phyloP scores from a whole-genome alignment of 2,113 vertebrate genomes.

The Ctenodactylus gundi region DNA sequence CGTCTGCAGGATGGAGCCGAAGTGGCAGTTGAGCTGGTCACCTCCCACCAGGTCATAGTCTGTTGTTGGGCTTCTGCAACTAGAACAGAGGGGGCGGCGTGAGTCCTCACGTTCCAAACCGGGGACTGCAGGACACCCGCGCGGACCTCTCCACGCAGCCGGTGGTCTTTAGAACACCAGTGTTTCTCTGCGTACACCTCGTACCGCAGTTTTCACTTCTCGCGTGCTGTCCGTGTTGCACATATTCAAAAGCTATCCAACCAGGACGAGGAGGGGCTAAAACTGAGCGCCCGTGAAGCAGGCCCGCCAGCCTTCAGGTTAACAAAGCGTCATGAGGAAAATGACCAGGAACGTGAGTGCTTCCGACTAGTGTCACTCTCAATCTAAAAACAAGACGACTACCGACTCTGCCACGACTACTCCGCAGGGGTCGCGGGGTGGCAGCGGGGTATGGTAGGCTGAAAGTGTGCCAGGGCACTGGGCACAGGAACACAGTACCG shows the following conservation, averaged over 20 bases:
- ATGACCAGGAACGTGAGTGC: too few species aligned
- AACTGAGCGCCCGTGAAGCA: not conserved
- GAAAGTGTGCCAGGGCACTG: not conserved
- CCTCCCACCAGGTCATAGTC: constrained; percentile 90
- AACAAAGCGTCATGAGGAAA: not conserved
- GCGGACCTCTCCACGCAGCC: too few species aligned
- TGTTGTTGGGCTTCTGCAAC: constrained; percentile 84
- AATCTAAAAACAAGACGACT: not conserved
- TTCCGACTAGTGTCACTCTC: too few species aligned
- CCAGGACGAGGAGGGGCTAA: not conserved
- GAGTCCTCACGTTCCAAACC: too few species aligned
- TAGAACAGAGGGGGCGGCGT: constrained; percentile 68
- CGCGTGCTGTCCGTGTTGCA: not conserved
- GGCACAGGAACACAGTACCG: not conserved
- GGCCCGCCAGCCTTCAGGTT: not conserved
- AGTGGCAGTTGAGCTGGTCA: constrained; percentile 91
- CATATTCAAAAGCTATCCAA: not conserved
- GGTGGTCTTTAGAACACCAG: not conserved
- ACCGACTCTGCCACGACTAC: too few species aligned
- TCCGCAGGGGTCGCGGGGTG: too few species aligned
- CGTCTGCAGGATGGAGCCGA: constrained; percentile 92
- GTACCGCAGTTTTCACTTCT: not conserved
- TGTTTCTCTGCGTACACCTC: not conserved
- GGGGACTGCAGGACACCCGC: too few species aligned
- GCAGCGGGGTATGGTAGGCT: too few species aligned